A percentile compares a stretch with the other conserved stretches of the same genome.
Evolutionary conservation across 1,140 invertebrate genomes (phyloP).

Genomic region (Eupristina koningsbergeri): DNA sequence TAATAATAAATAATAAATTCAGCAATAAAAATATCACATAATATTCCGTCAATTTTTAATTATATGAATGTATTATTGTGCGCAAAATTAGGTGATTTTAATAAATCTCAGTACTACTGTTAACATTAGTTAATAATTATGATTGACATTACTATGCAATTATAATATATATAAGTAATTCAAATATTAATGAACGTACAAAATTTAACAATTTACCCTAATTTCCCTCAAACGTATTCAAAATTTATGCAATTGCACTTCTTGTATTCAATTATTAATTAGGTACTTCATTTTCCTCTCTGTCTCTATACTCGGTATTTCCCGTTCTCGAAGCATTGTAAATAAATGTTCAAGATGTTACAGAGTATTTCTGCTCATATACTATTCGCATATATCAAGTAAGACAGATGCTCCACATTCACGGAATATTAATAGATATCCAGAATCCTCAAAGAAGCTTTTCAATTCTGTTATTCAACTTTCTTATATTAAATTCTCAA

Average conservation of each 20-base stretch:
- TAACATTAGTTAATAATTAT: no score
- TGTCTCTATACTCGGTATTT: neutral
- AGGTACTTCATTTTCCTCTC: constrained; percentile 12
- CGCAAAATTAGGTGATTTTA: no score
- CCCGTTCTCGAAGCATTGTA: neutral
- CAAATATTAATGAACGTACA: neutral
- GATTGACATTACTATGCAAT: no score
- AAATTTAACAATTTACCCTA: neutral
- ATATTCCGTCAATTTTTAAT: no score
- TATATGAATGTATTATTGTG: no score
- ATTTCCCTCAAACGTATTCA: neutral
- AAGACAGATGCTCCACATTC: neutral
- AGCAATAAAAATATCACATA: no score
- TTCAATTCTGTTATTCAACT: constrained; percentile 42
- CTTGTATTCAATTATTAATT: constrained; percentile 15
- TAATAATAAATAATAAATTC: no score
- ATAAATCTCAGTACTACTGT: no score
- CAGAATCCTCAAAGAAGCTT: neutral
- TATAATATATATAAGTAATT: no score
- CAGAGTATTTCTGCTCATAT: neutral
- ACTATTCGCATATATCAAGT: neutral
- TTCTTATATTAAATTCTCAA: neutral
- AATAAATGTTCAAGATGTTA: neutral
- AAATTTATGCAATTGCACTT: neutral
- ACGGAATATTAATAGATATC: neutral